Evolutionary conservation across 1,140 invertebrate genomes (phyloP).

Genomic region (Eupristina koningsbergeri): DNA sequence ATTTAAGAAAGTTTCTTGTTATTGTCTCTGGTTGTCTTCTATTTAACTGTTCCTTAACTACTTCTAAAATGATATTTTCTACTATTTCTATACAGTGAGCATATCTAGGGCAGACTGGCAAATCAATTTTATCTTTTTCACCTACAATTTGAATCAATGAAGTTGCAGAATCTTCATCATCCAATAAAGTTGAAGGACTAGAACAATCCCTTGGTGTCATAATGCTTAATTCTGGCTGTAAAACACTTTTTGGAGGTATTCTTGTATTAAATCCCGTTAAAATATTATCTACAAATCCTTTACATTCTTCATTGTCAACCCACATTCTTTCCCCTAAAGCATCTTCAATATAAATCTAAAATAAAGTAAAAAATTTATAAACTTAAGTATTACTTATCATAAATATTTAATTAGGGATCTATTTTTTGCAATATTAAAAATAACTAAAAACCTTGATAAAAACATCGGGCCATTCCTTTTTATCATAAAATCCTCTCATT

Average conservation of each 20-base stretch:
- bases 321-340: constrained; percentile 92
- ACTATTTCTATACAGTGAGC: constrained; percentile 79
- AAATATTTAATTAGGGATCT: background rate
- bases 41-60: constrained; percentile 89
- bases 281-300: constrained; percentile 94
- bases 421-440: constrained; percentile 1
- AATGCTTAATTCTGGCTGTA: constrained; percentile 76
- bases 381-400: background rate
- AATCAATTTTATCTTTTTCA: constrained; percentile 73
- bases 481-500: constrained; percentile 85
- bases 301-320: constrained; percentile 94
- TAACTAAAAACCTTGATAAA: constrained; percentile 79
- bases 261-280: constrained; percentile 90
- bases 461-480: constrained; percentile 83
- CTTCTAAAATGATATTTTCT: constrained; percentile 87
- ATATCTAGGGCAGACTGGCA: constrained; percentile 76
- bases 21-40: constrained; percentile 89
- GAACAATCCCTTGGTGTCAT: constrained; percentile 72
- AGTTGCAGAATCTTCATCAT: constrained; percentile 75
- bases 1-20: constrained; percentile 88
- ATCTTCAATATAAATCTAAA: constrained; percentile 93
- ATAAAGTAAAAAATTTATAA: constrained; percentile 48
- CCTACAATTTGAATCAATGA: constrained; percentile 60
- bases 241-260: constrained; percentile 77
- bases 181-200: constrained; percentile 71